Percentiles rank a stretch among this genome's conserved stretches.
Evolutionary conservation across 2,888 invertebrate species (phyloP).

Genomic region (Noctua comes): DNA sequence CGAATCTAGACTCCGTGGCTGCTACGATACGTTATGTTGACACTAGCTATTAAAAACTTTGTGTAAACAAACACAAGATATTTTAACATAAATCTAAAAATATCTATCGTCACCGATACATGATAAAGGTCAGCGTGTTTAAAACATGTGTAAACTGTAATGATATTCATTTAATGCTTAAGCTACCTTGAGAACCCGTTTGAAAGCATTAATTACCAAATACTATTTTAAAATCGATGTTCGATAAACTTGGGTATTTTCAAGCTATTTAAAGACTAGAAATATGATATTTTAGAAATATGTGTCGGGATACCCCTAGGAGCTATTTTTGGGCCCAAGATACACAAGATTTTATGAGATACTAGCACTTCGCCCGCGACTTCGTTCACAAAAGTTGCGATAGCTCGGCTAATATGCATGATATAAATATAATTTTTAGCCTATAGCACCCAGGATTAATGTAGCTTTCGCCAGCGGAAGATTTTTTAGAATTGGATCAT

Average conservation of each 20-base stretch:
- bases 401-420: too few relatives aligned
- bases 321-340: not conserved
- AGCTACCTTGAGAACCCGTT: constrained; percentile 57
- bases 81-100: not conserved
- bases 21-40: not conserved
- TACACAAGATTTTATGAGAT: not conserved
- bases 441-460: too few relatives aligned
- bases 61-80: constrained; percentile 24
- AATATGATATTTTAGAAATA: not conserved
- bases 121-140: constrained; percentile 45
- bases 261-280: not conserved
- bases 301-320: not conserved
- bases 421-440: too few relatives aligned
- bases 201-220: constrained; percentile 25
- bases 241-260: not conserved
- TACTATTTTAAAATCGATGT: constrained; percentile 26
- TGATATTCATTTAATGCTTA: constrained; percentile 31
- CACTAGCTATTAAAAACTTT: not conserved
- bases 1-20: too few relatives aligned
- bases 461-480: too few relatives aligned
- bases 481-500: too few relatives aligned
- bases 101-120: constrained; percentile 28
- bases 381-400: too few relatives aligned
- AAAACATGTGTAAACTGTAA: constrained; percentile 35
- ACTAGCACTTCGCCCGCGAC: not conserved